Conservation (phyloP, 2,113 vertebrate genomes). For the Tragelaphus buxtoni region DNA sequence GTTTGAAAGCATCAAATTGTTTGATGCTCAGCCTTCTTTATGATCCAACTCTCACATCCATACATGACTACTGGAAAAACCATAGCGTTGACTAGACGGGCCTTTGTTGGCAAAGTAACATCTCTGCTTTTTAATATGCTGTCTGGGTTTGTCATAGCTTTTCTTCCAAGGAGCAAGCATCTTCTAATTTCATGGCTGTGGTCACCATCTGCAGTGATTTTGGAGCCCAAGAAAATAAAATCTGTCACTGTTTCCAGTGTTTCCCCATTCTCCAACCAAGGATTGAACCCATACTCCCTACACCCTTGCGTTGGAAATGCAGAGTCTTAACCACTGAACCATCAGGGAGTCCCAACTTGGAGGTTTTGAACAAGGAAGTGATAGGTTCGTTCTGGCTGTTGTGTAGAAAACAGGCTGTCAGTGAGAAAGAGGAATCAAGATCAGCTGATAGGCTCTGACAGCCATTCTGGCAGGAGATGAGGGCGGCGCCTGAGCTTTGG, state of each 20-base stretch:
- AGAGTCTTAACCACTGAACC: background rate
- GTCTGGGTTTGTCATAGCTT: background rate
- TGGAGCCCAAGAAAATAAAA: background rate
- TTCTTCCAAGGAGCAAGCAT: background rate
- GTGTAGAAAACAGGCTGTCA: background rate
- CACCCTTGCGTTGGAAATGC: background rate
- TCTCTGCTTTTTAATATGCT: background rate
- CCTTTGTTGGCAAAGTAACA: background rate
- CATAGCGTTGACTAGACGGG: background rate
- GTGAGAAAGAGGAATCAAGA: background rate
- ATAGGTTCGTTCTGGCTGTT: background rate
- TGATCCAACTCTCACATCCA: background rate
- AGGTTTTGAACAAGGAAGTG: background rate
- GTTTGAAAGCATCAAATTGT: background rate
- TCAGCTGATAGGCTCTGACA: background rate
- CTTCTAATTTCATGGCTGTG: background rate
- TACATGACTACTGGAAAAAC: background rate
- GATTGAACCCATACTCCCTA: background rate
- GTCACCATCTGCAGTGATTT: background rate
- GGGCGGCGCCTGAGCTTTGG: background rate
- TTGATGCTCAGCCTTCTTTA: background rate
- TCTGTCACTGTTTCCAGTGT: background rate
- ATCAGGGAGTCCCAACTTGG: background rate
- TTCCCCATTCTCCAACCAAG: background rate
- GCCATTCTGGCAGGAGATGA: background rate